Conservation (phyloP, 2,113 vertebrate genomes). For the Tenebrosternarchus preto region DNA sequence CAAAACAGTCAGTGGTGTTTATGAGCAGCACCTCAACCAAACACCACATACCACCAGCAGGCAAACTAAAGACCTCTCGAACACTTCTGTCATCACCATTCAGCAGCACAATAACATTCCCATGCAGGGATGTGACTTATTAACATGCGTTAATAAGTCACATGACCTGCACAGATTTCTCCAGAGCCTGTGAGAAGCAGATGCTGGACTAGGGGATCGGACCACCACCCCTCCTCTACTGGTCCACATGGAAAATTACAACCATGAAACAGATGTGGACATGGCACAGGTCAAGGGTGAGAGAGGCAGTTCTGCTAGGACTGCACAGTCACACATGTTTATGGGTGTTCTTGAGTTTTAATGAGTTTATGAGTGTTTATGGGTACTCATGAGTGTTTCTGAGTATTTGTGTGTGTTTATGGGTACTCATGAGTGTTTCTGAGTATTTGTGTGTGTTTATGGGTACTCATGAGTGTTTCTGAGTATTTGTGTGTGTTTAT, state of each 20-base stretch:
- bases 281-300: not conserved
- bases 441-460: too few species aligned
- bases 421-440: too few species aligned
- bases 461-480: not conserved
- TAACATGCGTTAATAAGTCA: not conserved
- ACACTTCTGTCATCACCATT: not conserved
- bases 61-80: not conserved
- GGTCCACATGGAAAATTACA: conserved; percentile 16
- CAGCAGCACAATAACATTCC: conserved; percentile 2
- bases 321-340: not conserved
- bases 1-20: not conserved
- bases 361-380: too few species aligned
- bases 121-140: not conserved
- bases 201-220: not conserved
- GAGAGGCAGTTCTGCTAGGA: not conserved
- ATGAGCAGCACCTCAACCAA: not conserved
- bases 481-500: too few species aligned
- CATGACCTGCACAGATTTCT: not conserved
- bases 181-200: not conserved
- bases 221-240: conserved; percentile 26
- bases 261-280: not conserved
- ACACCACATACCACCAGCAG: not conserved
- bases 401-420: too few species aligned
- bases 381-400: too few species aligned
- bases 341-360: too few species aligned